Conservation (phyloP, 2,888 invertebrate genomes). For the Drosophila tripunctata region DNA sequence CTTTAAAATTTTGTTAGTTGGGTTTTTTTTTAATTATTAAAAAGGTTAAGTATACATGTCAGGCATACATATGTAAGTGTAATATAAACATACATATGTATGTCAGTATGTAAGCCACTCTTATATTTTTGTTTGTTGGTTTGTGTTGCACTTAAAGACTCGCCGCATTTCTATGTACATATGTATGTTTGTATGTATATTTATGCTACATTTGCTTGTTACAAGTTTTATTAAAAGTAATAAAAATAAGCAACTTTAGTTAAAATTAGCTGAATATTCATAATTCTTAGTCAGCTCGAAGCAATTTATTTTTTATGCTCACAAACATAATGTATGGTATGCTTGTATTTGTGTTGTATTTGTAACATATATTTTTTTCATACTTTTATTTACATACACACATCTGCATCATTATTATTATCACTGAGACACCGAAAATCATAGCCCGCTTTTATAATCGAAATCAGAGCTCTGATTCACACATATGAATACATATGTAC, state of each 20-base stretch:
- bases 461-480: constrained; percentile 4
- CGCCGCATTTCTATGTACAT: not conserved
- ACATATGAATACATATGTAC: not conserved
- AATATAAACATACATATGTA: not conserved
- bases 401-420: not conserved
- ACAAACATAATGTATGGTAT: too few species aligned
- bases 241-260: not conserved
- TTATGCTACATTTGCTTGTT: not conserved
- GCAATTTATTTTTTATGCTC: not conserved
- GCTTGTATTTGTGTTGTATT: constrained; percentile 1
- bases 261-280: not conserved
- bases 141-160: not conserved
- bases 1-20: not conserved
- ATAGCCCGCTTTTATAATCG: constrained; percentile 9
- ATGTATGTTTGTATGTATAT: not conserved
- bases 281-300: not conserved
- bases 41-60: too few species aligned
- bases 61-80: not conserved
- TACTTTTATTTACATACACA: constrained; percentile 12
- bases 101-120: not conserved
- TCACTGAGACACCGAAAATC: not conserved
- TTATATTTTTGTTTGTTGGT: not conserved
- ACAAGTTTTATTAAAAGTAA: constrained; percentile 1
- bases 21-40: not conserved
- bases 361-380: not conserved